Percentiles rank a stretch among this genome's conserved stretches.
Evolutionary conservation across 2,113 vertebrate species (phyloP).

Genomic region (Typhlomys cinereus): DNA sequence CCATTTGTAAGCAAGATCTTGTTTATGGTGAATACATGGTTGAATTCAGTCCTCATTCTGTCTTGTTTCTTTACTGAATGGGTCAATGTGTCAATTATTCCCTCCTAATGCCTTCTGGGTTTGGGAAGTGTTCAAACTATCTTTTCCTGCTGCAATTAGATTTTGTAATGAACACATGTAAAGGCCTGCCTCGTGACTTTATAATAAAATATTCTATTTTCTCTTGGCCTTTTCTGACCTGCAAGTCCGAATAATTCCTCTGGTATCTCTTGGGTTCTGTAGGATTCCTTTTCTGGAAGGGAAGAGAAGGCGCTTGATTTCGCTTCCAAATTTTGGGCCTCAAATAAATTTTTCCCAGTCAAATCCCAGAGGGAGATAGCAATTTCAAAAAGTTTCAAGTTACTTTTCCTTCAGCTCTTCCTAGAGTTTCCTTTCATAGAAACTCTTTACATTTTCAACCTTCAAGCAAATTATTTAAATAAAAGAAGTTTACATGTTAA

Average conservation of each 20-base stretch:
- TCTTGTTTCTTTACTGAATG: slow-evolving; percentile 47
- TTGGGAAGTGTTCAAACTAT: slow-evolving; percentile 71
- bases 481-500: neutral
- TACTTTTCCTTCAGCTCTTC: slow-evolving; percentile 9
- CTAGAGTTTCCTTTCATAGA: neutral
- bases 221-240: slow-evolving; percentile 32
- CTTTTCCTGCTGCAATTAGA: slow-evolving; percentile 65
- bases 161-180: slow-evolving; percentile 68
- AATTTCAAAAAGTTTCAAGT: neutral
- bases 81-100: slow-evolving; percentile 70
- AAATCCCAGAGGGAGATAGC: neutral
- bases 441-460: neutral
- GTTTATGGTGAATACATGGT: neutral
- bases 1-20: neutral
- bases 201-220: slow-evolving; percentile 63
- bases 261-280: neutral
- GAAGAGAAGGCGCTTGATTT: neutral
- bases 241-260: slow-evolving; percentile 40
- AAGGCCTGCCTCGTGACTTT: slow-evolving; percentile 52
- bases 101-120: slow-evolving; percentile 63
- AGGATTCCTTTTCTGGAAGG: slow-evolving; percentile 25
- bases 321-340: neutral
- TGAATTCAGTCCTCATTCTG: slow-evolving; percentile 50
- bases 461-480: neutral
- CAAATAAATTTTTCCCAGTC: neutral